Evolutionary conservation across 1,140 invertebrate genomes (phyloP).

Genomic region (Panulirus ornatus): DNA sequence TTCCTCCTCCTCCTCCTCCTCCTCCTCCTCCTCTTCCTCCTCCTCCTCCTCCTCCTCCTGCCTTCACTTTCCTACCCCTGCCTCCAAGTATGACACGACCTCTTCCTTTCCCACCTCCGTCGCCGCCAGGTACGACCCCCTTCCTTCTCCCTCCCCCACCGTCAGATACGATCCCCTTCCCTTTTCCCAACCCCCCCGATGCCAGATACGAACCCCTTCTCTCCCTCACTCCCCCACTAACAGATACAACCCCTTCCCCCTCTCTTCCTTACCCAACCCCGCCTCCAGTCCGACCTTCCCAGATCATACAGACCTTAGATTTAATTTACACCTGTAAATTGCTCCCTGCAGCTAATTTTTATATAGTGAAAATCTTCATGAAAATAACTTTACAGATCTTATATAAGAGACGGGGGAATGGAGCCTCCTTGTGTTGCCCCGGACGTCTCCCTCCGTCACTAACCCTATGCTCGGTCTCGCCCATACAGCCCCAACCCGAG

Average conservation of each 20-base stretch:
- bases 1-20: neutral
- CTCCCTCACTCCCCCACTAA: neutral
- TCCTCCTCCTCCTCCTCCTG: neutral
- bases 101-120: no score
- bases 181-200: neutral
- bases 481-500: conserved; percentile 45
- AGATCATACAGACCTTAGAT: neutral
- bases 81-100: no score
- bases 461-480: neutral
- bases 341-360: neutral
- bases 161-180: no score
- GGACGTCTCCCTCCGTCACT: conserved; percentile 11
- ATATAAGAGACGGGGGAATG: neutral
- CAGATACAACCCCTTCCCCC: neutral
- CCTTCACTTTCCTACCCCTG: no score
- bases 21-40: neutral
- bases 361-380: neutral
- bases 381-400: neutral
- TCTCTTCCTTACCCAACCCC: neutral
- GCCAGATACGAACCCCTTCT: neutral
- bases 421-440: neutral
- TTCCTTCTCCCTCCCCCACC: neutral
- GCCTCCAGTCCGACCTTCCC: neutral
- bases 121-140: no score
- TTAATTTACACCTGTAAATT: neutral